Evolutionary conservation across 2,888 invertebrate species (phyloP).

Genomic region (Argyra leucocephala): DNA sequence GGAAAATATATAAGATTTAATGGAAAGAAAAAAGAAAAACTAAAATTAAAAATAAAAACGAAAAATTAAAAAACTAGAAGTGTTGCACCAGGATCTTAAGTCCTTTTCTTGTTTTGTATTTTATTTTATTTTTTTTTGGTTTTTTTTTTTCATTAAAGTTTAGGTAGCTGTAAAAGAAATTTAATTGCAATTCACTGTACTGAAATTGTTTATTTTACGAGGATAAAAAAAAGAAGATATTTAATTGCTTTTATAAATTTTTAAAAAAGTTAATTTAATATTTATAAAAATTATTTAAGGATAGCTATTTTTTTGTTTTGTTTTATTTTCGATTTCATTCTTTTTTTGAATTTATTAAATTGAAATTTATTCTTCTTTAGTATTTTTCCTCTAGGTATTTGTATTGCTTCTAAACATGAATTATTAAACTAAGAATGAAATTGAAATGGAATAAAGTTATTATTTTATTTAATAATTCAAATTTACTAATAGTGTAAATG

Average conservation of each 20-base stretch:
- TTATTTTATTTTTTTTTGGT: no score
- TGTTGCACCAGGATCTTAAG: neutral
- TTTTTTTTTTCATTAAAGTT: neutral
- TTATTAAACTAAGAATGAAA: no score
- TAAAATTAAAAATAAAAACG: neutral
- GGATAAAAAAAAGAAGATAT: neutral
- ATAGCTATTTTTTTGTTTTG: no score
- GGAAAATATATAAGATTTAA: neutral
- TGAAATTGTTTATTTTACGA: neutral
- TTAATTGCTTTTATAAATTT: neutral
- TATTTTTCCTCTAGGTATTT: no score
- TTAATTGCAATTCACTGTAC: conserved; percentile 4
- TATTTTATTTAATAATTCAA: no score
- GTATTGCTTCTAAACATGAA: no score
- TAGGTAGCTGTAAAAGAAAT: neutral
- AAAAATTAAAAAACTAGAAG: neutral
- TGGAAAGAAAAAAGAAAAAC: neutral
- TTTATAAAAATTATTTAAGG: neutral
- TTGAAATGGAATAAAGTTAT: no score
- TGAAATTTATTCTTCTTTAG: neutral
- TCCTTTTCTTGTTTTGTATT: neutral
- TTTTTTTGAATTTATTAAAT: neutral
- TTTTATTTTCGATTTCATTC: no score
- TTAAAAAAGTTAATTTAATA: neutral
- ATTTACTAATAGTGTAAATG: no score